Evolutionary conservation across 2,113 vertebrate species (phyloP).

Genomic region (Neolamprologus caudopunctatus): DNA sequence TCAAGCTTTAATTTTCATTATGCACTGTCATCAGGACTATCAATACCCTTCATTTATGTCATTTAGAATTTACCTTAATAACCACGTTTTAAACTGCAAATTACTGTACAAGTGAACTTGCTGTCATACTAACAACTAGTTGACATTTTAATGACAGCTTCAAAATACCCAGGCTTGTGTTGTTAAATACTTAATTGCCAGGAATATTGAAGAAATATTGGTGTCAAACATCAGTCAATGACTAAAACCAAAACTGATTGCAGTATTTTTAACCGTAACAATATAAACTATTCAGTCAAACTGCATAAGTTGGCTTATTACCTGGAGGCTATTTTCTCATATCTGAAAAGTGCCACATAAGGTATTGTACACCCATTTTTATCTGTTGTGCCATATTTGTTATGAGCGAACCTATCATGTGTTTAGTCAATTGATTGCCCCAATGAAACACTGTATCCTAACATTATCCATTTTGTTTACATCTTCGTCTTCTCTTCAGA

Average conservation of each 20-base stretch:
- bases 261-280: neutral
- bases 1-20: neutral
- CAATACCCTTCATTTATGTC: neutral
- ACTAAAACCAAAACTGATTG: neutral
- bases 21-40: neutral
- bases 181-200: neutral
- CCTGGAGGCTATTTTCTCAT: neutral
- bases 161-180: neutral
- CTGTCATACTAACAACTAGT: neutral
- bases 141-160: neutral
- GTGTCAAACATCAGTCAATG: neutral
- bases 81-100: neutral
- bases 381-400: neutral
- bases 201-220: neutral
- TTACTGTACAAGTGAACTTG: neutral
- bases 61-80: neutral
- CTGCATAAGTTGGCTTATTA: neutral
- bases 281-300: neutral
- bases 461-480: neutral
- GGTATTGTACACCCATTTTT: neutral
- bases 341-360: neutral
- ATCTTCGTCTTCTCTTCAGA: conserved; percentile 62
- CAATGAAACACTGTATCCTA: neutral
- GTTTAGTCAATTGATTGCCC: neutral
- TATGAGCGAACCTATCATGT: neutral